A percentile compares a stretch with the other conserved stretches of the same genome.
phyloP scores from a whole-genome alignment of 2,113 vertebrate species.

The Calcarius ornatus region DNA sequence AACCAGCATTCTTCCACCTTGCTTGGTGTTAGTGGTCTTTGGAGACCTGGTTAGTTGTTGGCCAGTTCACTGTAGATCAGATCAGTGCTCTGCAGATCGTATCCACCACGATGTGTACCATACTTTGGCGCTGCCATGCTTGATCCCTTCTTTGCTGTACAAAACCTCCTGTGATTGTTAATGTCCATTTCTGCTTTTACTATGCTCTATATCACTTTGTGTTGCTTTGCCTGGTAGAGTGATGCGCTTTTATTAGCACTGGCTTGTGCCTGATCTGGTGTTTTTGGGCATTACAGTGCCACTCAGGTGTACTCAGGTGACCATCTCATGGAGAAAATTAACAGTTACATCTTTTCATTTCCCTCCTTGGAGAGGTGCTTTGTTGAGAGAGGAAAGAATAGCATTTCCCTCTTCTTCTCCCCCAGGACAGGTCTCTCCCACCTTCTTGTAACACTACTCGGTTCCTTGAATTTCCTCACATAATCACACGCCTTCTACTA shows the following conservation, averaged over 20 bases:
- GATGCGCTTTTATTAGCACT: neutral
- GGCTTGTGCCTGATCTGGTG: neutral
- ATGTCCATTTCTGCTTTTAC: neutral
- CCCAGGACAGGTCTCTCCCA: neutral
- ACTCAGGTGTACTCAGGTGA: neutral
- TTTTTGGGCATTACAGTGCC: neutral
- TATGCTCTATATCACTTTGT: neutral
- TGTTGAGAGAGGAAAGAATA: neutral
- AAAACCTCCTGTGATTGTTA: neutral
- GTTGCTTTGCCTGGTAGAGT: neutral
- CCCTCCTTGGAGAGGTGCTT: neutral
- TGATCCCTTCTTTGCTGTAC: neutral
- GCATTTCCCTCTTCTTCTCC: neutral
- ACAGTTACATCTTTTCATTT: neutral
- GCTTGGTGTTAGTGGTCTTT: neutral
- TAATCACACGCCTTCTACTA: neutral
- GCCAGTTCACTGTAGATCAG: neutral
- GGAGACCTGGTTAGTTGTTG: neutral
- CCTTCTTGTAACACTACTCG: neutral
- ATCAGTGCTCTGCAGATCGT: neutral
- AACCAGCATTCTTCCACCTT: neutral
- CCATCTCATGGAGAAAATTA: neutral
- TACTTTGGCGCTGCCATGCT: neutral
- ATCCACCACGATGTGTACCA: accelerated
- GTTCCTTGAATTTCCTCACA: neutral